phyloP scores from a whole-genome alignment of 2,113 vertebrate species.

The Martes martes region DNA sequence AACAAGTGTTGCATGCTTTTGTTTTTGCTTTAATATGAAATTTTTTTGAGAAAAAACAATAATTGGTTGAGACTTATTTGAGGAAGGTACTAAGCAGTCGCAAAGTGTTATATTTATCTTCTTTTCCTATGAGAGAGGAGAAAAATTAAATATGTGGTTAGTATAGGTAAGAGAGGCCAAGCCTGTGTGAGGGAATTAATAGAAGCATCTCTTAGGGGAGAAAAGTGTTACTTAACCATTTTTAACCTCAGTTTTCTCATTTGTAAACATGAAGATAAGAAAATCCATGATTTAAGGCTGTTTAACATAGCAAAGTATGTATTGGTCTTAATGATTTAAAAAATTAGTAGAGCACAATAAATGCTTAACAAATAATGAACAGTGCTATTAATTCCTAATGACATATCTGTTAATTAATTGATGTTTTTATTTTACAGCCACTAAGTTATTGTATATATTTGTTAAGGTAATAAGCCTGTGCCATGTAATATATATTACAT shows the following conservation, averaged over 20 bases:
- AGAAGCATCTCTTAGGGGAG: neutral
- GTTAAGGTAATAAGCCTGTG: neutral
- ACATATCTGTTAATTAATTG: neutral
- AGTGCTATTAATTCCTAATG: neutral
- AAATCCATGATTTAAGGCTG: neutral
- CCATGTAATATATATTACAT: neutral
- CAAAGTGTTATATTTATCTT: neutral
- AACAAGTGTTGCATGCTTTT: neutral
- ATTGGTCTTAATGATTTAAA: neutral
- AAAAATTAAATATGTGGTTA: neutral
- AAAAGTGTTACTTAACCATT: neutral
- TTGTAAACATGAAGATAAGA: neutral
- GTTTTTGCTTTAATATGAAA: neutral
- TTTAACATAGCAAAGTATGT: neutral
- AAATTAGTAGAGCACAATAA: slow-evolving; percentile 23
- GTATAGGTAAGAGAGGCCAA: neutral
- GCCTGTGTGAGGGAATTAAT: neutral
- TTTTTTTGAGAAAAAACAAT: neutral
- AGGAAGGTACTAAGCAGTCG: neutral
- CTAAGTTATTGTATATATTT: neutral
- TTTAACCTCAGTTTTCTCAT: neutral
- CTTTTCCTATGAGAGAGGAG: neutral
- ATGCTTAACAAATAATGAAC: neutral
- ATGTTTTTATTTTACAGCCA: neutral
- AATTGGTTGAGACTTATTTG: neutral